These are phyloP conservation scores for Biston betularia DNA, from an alignment of 2,888 invertebrate genomes.

Conservation along the genomic window DNA sequence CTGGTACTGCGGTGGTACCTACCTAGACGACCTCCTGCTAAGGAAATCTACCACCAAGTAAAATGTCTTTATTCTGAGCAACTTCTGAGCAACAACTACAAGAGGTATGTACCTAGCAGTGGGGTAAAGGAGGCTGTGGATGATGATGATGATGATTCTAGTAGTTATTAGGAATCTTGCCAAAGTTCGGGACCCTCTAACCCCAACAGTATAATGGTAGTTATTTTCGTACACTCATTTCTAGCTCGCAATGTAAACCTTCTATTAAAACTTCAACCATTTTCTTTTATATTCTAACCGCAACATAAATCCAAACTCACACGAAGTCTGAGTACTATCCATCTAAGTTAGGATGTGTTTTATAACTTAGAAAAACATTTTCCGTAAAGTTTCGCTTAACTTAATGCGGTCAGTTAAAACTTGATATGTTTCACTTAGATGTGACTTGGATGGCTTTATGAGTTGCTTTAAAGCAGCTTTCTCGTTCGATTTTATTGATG, in stretches of 20 bases:
- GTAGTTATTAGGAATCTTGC: neutral
- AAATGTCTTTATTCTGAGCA: too few relatives aligned
- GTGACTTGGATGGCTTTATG: constrained; percentile 61
- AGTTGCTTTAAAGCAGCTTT: constrained; percentile 27
- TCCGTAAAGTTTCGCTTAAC: constrained; percentile 58
- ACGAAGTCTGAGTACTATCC: constrained; percentile 65
- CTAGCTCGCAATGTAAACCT: constrained; percentile 20
- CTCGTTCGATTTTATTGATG: constrained; percentile 34
- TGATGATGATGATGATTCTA: too few relatives aligned
- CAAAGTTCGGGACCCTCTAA: neutral
- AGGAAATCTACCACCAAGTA: too few relatives aligned
- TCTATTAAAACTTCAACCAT: constrained; percentile 43
- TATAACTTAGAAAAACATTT: constrained; percentile 62
- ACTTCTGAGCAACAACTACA: too few relatives aligned
- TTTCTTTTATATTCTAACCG: constrained; percentile 34
- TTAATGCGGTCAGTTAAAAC: constrained; percentile 66
- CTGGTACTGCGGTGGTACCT: too few relatives aligned
- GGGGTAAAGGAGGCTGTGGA: too few relatives aligned
- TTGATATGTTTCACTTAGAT: constrained; percentile 69
- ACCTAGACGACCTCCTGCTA: too few relatives aligned
- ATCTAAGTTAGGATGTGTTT: constrained; percentile 72
- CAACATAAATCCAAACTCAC: constrained; percentile 51
- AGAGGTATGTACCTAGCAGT: too few relatives aligned
- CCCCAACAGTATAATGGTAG: neutral
- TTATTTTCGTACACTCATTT: neutral